Conservation (phyloP, 1,140 invertebrate species). For the Mizuhopecten yessoensis region DNA sequence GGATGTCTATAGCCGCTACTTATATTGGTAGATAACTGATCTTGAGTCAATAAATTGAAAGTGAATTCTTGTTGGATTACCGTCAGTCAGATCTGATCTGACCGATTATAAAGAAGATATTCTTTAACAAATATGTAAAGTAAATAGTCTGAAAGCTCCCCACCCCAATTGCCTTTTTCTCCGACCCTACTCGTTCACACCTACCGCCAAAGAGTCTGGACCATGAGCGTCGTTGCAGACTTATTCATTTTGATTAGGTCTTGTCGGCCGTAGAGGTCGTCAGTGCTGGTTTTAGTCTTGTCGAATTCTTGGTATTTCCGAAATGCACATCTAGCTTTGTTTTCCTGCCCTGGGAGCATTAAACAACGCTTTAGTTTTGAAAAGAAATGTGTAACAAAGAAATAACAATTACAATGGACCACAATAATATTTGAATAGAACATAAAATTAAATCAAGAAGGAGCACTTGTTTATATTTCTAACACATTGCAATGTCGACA, state of each 20-base stretch:
- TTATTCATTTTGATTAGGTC: not conserved
- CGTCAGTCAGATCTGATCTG: not conserved
- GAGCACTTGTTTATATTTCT: too few relatives aligned
- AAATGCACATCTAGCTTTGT: too few relatives aligned
- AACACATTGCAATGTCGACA: too few relatives aligned
- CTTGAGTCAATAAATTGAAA: slow-evolving; percentile 14
- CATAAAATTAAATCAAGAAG: too few relatives aligned
- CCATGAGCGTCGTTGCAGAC: not conserved
- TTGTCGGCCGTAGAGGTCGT: not conserved
- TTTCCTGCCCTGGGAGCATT: too few relatives aligned
- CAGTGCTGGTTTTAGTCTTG: too few relatives aligned
- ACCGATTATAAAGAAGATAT: slow-evolving; percentile 20
- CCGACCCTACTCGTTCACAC: not conserved
- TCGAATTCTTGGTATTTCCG: too few relatives aligned
- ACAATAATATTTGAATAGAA: too few relatives aligned
- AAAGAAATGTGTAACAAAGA: too few relatives aligned
- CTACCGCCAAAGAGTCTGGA: not conserved
- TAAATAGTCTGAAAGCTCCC: slow-evolving; percentile 12
- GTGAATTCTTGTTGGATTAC: slow-evolving; percentile 27
- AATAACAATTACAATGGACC: too few relatives aligned
- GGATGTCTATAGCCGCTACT: not conserved
- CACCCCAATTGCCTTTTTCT: not conserved
- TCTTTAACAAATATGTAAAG: not conserved
- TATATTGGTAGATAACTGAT: not conserved
- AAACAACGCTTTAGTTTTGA: too few relatives aligned